Conservation (phyloP, 2,797 vertebrate species). For the Paedocypris micromegethes region DNA sequence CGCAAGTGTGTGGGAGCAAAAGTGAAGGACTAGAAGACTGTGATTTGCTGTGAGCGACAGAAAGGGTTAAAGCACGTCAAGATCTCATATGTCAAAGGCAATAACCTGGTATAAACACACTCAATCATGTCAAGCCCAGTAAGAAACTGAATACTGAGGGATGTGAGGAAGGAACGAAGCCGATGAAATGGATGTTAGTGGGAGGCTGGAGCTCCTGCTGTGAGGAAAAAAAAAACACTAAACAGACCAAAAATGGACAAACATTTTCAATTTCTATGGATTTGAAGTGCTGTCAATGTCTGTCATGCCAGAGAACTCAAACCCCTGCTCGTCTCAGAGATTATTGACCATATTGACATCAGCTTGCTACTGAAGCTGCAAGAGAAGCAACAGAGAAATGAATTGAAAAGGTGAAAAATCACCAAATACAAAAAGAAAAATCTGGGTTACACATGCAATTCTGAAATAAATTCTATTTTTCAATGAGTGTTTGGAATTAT, state of each 20-base stretch:
- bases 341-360: neutral
- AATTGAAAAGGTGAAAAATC: constrained; percentile 19
- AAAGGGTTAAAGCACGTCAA: neutral
- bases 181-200: constrained; percentile 10
- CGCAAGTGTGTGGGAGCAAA: too few species aligned
- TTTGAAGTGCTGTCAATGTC: constrained; percentile 23
- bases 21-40: too few species aligned
- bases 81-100: neutral
- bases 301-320: constrained; percentile 13
- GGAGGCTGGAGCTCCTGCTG: constrained; percentile 8
- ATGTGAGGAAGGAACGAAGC: constrained; percentile 7
- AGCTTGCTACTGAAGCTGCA: constrained; percentile 14
- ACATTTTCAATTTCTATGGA: constrained; percentile 27
- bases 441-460: too few species aligned
- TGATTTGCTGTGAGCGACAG: too few species aligned
- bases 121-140: neutral
- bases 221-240: neutral
- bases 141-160: constrained; percentile 3
- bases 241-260: constrained; percentile 6
- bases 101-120: constrained; percentile 6
- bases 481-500: too few species aligned
- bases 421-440: neutral
- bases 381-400: constrained; percentile 26
- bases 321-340: neutral
- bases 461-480: too few species aligned